Evolutionary conservation across 1,140 invertebrate genomes (phyloP).

Genomic region (Branchinecta lynchi): DNA sequence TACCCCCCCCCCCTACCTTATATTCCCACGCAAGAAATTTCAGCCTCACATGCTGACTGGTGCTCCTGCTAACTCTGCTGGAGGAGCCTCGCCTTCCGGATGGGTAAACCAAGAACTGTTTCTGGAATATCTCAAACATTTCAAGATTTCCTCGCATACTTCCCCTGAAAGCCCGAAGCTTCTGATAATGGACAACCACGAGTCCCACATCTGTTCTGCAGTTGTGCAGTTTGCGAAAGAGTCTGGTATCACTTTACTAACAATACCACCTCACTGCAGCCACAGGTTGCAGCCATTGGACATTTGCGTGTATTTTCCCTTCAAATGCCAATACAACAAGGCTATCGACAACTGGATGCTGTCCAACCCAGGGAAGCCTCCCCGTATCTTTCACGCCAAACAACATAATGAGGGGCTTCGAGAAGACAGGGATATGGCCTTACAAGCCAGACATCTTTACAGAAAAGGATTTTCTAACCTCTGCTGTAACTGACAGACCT

Average conservation of each 20-base stretch:
- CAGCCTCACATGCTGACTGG: constrained; percentile 8
- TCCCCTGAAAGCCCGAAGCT: constrained; percentile 4
- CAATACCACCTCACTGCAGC: constrained; percentile 8
- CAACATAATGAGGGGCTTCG: constrained; percentile 8
- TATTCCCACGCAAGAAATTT: constrained; percentile 6
- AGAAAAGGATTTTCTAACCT: constrained; percentile 9
- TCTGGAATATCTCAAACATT: constrained; percentile 9
- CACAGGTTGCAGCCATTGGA: constrained; percentile 8
- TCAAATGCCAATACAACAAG: constrained; percentile 9
- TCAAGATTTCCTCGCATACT: constrained; percentile 1
- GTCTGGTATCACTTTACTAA: constrained; percentile 9
- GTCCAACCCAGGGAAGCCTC: constrained; percentile 8
- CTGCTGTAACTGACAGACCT: constrained; percentile 5
- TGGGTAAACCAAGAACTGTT: not conserved
- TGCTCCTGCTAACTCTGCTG: constrained; percentile 5
- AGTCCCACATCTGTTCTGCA: constrained; percentile 8
- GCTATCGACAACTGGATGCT: constrained; percentile 5
- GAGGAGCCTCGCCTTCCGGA: constrained; percentile 3
- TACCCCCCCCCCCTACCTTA: constrained; percentile 8
- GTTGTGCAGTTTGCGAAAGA: constrained; percentile 9
- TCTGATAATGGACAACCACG: constrained; percentile 9
- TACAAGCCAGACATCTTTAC: constrained; percentile 9
- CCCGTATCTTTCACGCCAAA: constrained; percentile 5
- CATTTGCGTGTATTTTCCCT: constrained; percentile 9
- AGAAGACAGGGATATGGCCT: constrained; percentile 5